Conservation (phyloP, 2,888 invertebrate genomes). For the Ochropacha duplaris region DNA sequence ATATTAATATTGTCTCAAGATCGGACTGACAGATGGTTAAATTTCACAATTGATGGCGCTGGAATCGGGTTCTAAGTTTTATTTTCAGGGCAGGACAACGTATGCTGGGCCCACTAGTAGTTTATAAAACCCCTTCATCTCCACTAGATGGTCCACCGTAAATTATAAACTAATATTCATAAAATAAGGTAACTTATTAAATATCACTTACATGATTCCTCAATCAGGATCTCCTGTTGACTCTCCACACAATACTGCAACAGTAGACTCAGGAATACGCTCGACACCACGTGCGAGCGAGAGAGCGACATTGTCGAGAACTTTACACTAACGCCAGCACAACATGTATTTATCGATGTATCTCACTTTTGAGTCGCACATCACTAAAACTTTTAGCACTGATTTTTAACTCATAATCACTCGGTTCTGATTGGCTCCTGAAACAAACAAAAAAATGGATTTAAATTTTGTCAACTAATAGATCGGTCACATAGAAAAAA, state of each 20-base stretch:
- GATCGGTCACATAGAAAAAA: too few relatives aligned
- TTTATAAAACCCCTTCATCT: too few relatives aligned
- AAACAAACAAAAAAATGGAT: slow-evolving; percentile 26
- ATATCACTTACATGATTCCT: slow-evolving; percentile 67
- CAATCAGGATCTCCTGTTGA: slow-evolving; percentile 69
- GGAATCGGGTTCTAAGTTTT: too few relatives aligned
- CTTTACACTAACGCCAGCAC: slow-evolving; percentile 33
- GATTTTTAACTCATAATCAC: slow-evolving; percentile 4
- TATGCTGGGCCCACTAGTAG: too few relatives aligned
- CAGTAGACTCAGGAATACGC: slow-evolving; percentile 53
- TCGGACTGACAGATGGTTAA: too few relatives aligned
- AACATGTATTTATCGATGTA: slow-evolving; percentile 34
- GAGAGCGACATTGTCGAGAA: slow-evolving; percentile 45
- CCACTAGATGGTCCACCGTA: too few relatives aligned
- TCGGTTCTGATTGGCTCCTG: slow-evolving; percentile 20
- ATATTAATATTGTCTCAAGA: too few relatives aligned
- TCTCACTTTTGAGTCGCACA: slow-evolving; percentile 32
- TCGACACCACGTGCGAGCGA: slow-evolving; percentile 45
- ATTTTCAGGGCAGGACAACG: too few relatives aligned
- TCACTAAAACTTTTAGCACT: slow-evolving; percentile 40
- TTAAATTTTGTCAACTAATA: not conserved
- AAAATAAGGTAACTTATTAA: not conserved
- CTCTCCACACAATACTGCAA: slow-evolving; percentile 62
- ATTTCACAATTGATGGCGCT: too few relatives aligned
- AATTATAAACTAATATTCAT: too few relatives aligned